These are phyloP conservation scores for Peromyscus aztecus DNA, from an alignment of 2,797 vertebrate genomes.

Conservation along the genomic window DNA sequence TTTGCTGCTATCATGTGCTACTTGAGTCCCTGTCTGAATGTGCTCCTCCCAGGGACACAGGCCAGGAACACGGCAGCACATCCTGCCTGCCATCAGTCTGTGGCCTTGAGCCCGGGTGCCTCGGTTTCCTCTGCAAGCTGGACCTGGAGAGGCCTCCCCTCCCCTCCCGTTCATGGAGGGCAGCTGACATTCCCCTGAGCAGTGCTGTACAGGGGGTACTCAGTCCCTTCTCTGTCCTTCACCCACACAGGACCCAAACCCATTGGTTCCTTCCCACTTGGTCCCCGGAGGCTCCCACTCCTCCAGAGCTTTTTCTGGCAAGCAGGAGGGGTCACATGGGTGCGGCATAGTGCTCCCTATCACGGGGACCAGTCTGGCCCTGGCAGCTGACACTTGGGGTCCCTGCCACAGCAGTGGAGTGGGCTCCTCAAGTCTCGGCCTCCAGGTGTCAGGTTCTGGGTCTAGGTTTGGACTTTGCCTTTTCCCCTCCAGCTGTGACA, in stretches of 20 bases:
- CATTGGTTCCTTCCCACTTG: too few species aligned
- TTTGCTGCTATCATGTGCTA: neutral
- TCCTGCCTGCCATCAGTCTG: neutral
- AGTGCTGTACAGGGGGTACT: neutral
- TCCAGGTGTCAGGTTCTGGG: neutral
- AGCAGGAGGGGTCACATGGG: neutral
- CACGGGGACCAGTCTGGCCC: neutral
- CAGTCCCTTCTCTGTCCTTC: neutral
- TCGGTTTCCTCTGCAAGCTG: neutral
- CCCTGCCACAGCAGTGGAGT: neutral
- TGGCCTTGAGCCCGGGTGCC: neutral
- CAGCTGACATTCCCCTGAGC: too few species aligned
- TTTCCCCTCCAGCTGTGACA: neutral
- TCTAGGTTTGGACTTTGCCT: neutral
- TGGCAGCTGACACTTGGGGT: neutral
- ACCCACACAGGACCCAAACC: neutral
- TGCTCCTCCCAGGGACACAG: neutral
- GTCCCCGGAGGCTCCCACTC: rapidly evolving
- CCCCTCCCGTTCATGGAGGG: neutral
- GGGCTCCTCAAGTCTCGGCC: neutral
- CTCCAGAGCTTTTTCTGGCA: neutral
- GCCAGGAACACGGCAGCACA: neutral
- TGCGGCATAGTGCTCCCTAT: neutral
- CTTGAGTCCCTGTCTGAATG: neutral
- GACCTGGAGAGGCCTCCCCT: neutral